These are phyloP conservation scores for Cololabis saira DNA, from an alignment of 2,113 vertebrate genomes.

Conservation along the genomic window DNA sequence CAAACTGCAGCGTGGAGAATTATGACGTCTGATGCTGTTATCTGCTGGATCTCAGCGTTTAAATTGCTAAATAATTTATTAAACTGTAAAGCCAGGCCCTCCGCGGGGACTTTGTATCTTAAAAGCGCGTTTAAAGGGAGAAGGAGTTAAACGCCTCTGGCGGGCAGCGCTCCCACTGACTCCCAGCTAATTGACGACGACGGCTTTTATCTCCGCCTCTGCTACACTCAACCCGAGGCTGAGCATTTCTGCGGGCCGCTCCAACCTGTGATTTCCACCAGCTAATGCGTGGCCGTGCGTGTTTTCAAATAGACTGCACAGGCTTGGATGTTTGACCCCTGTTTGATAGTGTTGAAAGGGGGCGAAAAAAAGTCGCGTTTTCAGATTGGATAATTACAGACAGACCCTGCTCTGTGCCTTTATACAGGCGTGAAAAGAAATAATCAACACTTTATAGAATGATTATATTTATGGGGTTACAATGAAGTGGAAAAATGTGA, in stretches of 20 bases:
- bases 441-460: constrained; percentile 23
- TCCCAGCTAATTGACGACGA: constrained; percentile 78
- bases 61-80: constrained; percentile 85
- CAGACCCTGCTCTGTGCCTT: constrained; percentile 20
- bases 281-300: constrained; percentile 45
- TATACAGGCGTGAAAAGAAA: constrained; percentile 24
- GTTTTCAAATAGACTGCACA: constrained; percentile 29
- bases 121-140: constrained; percentile 81
- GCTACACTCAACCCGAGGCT: constrained; percentile 69
- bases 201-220: constrained; percentile 76
- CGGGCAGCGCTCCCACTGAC: constrained; percentile 75
- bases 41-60: constrained; percentile 75
- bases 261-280: constrained; percentile 64
- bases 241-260: constrained; percentile 56
- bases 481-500: background rate
- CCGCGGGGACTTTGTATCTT: constrained; percentile 80
- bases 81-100: constrained; percentile 75
- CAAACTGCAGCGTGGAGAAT: constrained; percentile 57
- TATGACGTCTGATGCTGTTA: constrained; percentile 60
- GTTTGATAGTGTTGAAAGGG: constrained; percentile 54
- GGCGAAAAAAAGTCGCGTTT: constrained; percentile 24
- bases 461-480: background rate
- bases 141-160: constrained; percentile 78
- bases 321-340: constrained; percentile 49
- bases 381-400: constrained; percentile 49